Base-by-base conservation (phyloP, 2,113 vertebrate genomes). In the Emydura subglobosa region DNA sequence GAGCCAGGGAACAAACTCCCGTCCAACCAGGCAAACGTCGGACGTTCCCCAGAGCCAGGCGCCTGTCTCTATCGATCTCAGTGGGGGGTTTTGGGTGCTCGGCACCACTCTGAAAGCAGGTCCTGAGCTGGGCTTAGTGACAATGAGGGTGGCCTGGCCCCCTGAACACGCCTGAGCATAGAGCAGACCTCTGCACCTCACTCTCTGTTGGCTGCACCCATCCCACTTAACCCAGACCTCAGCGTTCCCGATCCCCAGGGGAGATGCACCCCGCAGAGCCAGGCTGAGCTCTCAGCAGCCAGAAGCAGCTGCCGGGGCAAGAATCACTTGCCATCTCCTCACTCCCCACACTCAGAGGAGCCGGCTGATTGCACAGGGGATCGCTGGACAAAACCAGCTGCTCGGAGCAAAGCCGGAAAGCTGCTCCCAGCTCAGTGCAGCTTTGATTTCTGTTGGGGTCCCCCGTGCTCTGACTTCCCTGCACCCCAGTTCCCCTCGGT, bases 361-460 rank as follows among this genome's bases (percentile, higher is more conserved):
- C 6, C 59, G 1, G 76, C 84, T 91, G 74, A 89, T 93, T 81
- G 86, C 49, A 59, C 89, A 95, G 83, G 92, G 50, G 59, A 82
- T 0, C 0, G 0, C 85, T 85, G 55, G 55, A 83, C 21, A 34
- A 90, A 96, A 82, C 44, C 21, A 4, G 76, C 44, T 0, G 2
- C 89, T 80, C 86, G 50, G 6, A 89, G 47, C 51, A 0, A 0
- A 88, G 68, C 27, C 54, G 79, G 85, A 2, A 90, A 4, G 76
- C 85, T 81, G 86, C 27, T 93, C 47, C 83, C 3, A 1, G 0
- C 59, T 80, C 21, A 0, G 9, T 34, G 42, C 54, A 65, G 49
- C 85, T 94, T 93, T 94, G 17, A 5, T 21, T 9, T 39, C 16
- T 39, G 29, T 17, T 16, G 34, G 34, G 65, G 34, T 68, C 34